Evolutionary conservation across 1,140 invertebrate genomes (phyloP), one percentile per base, ranked within the genome.

Genomic region (Meloidogyne floridensis): DNA sequence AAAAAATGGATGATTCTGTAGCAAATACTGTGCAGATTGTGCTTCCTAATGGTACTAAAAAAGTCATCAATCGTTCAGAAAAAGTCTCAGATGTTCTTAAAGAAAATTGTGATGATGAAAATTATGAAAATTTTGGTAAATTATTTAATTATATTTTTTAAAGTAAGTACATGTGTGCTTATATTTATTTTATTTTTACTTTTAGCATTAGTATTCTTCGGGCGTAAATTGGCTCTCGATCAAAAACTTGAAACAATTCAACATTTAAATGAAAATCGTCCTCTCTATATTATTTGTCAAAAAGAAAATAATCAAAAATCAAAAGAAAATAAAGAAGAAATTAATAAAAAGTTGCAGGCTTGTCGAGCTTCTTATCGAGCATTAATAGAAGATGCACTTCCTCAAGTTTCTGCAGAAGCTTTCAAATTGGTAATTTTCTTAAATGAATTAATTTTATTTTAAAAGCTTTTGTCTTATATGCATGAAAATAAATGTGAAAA

Each of bases 201-300:
- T 75, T 75, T 42, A 75, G 75, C 75, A 18, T 77, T 77, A 69
- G 51, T 77, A 65, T 77, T 77, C 15, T 77, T 77, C 18, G 75
- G 75, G 13, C 75, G 53, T 69, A 77, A 77, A 77, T 77, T 77
- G n/a, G 15, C 11, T 43, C n/a, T 69, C 3, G 75, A 77, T 43
- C 75, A 77, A 54, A 56, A 69, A 15, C 69, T 77, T 8, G 75
- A 56, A 11, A 47, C 32, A n/a, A 6, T 77, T 54, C 20, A 56
- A 43, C 6, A 77, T 77, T 77, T 77, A 69, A 69, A 56, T 8
- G 51, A 9, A 56, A 15, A 77, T 13, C 75, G 75, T 18, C 43
- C 75, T 43, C 3, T 77, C 42, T 69, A 69, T 65, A 13, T 77
- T 32, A 1, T 77, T 8, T 59, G 75, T 69, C 75, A 69, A 9